phyloP scores from a whole-genome alignment of 2,888 invertebrate genomes.

The Ditylenchus weischeri region DNA sequence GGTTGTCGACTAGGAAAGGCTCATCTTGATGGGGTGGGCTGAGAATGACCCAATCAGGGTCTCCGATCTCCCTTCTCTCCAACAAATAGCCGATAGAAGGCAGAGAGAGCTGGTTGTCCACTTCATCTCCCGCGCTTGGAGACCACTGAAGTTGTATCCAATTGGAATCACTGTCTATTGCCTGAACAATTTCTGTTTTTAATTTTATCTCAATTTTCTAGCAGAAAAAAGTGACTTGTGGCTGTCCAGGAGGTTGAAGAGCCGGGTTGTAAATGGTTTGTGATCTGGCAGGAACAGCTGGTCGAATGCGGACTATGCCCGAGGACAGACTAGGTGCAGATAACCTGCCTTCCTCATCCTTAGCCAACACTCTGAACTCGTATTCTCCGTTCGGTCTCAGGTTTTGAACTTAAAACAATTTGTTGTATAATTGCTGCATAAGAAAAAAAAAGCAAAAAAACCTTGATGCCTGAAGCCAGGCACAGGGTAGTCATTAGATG shows the following conservation, averaged over 20 bases:
- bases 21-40: slow-evolving; percentile 1
- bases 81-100: slow-evolving; percentile 45
- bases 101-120: background rate
- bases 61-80: slow-evolving; percentile 53
- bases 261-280: slow-evolving; percentile 7
- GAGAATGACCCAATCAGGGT: slow-evolving; percentile 7
- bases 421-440: background rate
- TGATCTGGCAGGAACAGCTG: slow-evolving; percentile 31
- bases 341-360: slow-evolving; percentile 48
- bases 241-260: slow-evolving; percentile 43
- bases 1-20: slow-evolving; percentile 44
- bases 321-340: slow-evolving; percentile 38
- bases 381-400: slow-evolving; percentile 58
- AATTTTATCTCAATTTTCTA: background rate
- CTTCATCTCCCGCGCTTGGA: slow-evolving; percentile 17
- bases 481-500: slow-evolving; percentile 48
- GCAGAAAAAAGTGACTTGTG: slow-evolving; percentile 23
- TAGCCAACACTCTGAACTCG: slow-evolving; percentile 56
- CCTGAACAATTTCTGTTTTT: slow-evolving; percentile 25
- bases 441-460: slow-evolving; percentile 15
- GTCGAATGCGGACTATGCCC: slow-evolving; percentile 41
- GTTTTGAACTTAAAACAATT: slow-evolving; percentile 43
- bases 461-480: slow-evolving; percentile 36
- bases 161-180: slow-evolving; percentile 53
- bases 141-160: slow-evolving; percentile 56